Conservation (phyloP, 2,888 invertebrate species). For the Neoascia interrupta region DNA sequence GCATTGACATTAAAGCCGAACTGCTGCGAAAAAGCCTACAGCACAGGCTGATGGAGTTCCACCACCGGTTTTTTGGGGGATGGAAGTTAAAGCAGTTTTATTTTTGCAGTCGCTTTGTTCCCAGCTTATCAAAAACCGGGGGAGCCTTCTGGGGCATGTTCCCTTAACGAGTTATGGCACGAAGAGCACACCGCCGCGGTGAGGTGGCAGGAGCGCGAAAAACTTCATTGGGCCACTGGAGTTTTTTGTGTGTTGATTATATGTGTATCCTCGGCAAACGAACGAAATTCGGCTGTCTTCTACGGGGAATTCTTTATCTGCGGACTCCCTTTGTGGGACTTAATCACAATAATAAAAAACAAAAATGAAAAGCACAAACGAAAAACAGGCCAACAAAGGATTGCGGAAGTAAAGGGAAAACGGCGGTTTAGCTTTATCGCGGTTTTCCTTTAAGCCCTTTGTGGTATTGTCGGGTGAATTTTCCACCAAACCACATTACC, state of each 20-base stretch:
- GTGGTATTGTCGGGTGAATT: constrained; percentile 54
- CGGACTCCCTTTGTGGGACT: constrained; percentile 49
- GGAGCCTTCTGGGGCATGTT: too few relatives aligned
- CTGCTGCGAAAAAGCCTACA: constrained; percentile 55
- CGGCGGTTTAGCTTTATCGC: constrained; percentile 68
- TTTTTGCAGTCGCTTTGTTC: constrained; percentile 56
- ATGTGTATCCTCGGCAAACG: constrained; percentile 8
- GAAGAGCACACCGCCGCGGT: too few relatives aligned
- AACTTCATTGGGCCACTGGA: constrained; percentile 66
- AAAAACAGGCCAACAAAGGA: constrained; percentile 59
- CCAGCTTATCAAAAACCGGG: constrained; percentile 49
- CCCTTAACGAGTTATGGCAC: too few relatives aligned
- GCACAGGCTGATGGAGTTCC: neutral
- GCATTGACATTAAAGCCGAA: constrained; percentile 78
- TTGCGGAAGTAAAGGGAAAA: constrained; percentile 66
- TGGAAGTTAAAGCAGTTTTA: constrained; percentile 65
- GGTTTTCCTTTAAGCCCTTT: constrained; percentile 63
- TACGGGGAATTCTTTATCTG: constrained; percentile 25
- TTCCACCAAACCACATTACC: neutral
- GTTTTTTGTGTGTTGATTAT: constrained; percentile 32
- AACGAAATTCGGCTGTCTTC: constrained; percentile 45
- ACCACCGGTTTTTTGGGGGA: constrained; percentile 25
- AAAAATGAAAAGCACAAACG: constrained; percentile 14
- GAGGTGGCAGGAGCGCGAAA: too few relatives aligned
- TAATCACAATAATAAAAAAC: constrained; percentile 35